Evolutionary conservation across 2,797 vertebrate genomes (phyloP).

Genomic region (Micromesistius poutassou): DNA sequence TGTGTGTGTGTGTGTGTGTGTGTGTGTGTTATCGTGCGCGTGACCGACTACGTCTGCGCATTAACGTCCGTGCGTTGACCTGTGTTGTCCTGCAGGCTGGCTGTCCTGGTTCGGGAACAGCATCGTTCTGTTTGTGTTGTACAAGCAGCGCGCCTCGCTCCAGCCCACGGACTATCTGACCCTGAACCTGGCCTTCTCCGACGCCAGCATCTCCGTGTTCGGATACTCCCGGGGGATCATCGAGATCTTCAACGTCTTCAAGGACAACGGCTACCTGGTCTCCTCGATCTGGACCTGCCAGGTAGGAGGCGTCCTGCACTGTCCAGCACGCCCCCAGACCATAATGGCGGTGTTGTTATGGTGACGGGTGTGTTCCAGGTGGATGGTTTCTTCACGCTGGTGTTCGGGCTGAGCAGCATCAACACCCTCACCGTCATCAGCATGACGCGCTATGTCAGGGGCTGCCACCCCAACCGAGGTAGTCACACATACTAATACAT

Average conservation of each 20-base stretch:
- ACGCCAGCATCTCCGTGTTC: slow-evolving; percentile 78
- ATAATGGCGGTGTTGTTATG: no score
- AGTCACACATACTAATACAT: slow-evolving; percentile 13
- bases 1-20: no score
- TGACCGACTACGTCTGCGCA: no score
- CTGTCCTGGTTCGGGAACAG: slow-evolving; percentile 83
- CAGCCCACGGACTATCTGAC: slow-evolving; percentile 79
- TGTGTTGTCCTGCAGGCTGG: slow-evolving; percentile 66
- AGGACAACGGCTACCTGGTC: slow-evolving; percentile 75
- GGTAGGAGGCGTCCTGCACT: slow-evolving; percentile 70
- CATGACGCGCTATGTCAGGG: slow-evolving; percentile 78
- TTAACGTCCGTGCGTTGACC: no score
- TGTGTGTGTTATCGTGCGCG: not conserved
- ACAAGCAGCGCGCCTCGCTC: slow-evolving; percentile 71
- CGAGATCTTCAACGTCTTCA: slow-evolving; percentile 80
- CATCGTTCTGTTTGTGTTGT: slow-evolving; percentile 77
- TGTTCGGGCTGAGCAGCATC: slow-evolving; percentile 82
- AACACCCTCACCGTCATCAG: slow-evolving; percentile 83
- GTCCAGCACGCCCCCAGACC: not conserved
- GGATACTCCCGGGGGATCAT: slow-evolving; percentile 81
- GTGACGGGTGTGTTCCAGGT: slow-evolving; percentile 56
- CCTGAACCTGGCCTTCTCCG: slow-evolving; percentile 78
- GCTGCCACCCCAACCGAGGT: slow-evolving; percentile 76
- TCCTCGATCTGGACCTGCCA: slow-evolving; percentile 81
- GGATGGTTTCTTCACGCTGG: slow-evolving; percentile 79